Base-by-base conservation (phyloP, 2,888 invertebrate genomes). In the Hypsopygia costalis region DNA sequence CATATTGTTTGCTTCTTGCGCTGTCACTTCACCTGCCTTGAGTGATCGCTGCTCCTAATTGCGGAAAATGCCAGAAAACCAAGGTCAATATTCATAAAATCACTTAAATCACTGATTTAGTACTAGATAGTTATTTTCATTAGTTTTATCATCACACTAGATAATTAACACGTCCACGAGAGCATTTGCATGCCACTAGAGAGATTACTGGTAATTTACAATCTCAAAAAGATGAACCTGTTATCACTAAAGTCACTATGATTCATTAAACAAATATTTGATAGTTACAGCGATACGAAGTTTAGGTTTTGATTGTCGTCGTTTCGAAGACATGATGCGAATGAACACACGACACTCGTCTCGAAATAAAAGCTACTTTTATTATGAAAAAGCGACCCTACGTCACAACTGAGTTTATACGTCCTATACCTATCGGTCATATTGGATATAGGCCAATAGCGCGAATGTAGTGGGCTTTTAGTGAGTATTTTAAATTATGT, bases 1-100 rank as follows among this genome's bases (percentile, higher is more conserved):
- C 85, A 96, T 92, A 74, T 95, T 95, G 72, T 95, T 95, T 56
- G 93, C 94, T 74, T 96, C 95, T 74, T 96, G 95, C 61, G 96
- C 95, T 39, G 94, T 93, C 39, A 96, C 89, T 72, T 97, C 97
- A 41, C 95, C 95, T 40, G 95, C 92, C 79, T 94, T 95, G 53
- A 97, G 79, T 38, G 94, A 94, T 63, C 95, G 92, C 60, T 95
- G 95, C 83, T 96, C 95, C 96, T 97, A 89, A 56, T 85, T 86
- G 41, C 44, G 37, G 43, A 51, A 47, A 38, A 34, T 40, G 32
- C 21, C 40, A 34, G 25, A 33, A 16, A 3, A 11, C 27, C 9
- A 39, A 33, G 28, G 27, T 38, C 16, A 38, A n/a, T 29, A 29
- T 28, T n/a, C 11, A 6, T 10, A 20, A 22, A 36, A 37, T 30